Evolutionary conservation across 2,888 invertebrate species (phyloP), one percentile per base, ranked within the genome.

Genomic region (Dorcus hopei): DNA sequence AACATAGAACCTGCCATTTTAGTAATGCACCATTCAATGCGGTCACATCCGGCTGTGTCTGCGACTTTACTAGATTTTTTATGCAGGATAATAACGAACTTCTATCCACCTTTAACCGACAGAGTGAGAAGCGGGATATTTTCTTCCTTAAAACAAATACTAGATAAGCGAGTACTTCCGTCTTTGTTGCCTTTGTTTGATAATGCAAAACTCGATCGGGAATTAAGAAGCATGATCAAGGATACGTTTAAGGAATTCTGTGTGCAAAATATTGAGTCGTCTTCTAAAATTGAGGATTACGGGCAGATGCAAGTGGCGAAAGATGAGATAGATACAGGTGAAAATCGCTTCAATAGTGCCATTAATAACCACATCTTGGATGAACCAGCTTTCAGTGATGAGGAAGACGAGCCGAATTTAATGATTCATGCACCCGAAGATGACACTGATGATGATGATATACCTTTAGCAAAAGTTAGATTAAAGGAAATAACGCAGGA

Each of bases 241-340:
- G 94, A 95, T 72, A 93, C 91, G 42, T 97, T 97, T 75, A 88
- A 90, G 70, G 96, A 97, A 79, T 97, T 97, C 78, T 93, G 91
- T 73, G 82, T 82, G 59, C 79, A 80, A 54, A 78, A 80, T 56
- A 67, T 79, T 47, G 85, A 85, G 67, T 74, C 78, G 73, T 82
- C 84, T 16, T 81, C 82, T 14, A 77, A 79, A 50, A 71, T 65
- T 7, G 69, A 69, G 9, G 69, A 69, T 53, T 65, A 65, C 49
- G 57, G 54, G 26, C 26, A 33, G 26, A 67, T 62, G 49, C 56
- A 53, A 9, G 47, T 61, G 6, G 66, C 67, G 23, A 59, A 59
- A 6, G 60, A 61, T n/a, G 70, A 74, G 65, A 67, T 67, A 55
- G 73, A 74, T 11, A 72, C 70, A 45, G 66, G 57, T 5, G 68